phyloP scores from a whole-genome alignment of 2,888 invertebrate species.

The Tachina grossa region DNA sequence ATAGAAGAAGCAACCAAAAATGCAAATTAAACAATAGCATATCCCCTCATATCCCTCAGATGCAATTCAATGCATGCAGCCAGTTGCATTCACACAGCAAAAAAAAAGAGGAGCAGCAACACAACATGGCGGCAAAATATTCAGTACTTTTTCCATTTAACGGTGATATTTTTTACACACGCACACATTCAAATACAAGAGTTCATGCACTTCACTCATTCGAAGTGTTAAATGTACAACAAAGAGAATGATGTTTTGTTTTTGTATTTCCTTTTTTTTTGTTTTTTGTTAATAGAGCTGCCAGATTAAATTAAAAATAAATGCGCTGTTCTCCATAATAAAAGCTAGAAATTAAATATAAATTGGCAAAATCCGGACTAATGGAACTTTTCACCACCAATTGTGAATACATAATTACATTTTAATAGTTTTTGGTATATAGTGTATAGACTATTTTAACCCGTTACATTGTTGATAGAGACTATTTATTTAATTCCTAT shows the following conservation, averaged over 20 bases:
- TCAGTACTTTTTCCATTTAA: constrained; percentile 45
- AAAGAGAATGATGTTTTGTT: background rate
- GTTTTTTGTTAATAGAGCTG: background rate
- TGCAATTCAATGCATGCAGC: constrained; percentile 14
- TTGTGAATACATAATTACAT: too few species aligned
- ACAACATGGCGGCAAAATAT: constrained; percentile 47
- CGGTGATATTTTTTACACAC: background rate
- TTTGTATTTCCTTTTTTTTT: background rate
- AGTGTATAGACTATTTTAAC: too few species aligned
- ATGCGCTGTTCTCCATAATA: too few species aligned
- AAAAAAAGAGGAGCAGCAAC: background rate
- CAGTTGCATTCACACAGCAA: background rate
- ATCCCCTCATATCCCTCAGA: background rate
- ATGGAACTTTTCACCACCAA: too few species aligned
- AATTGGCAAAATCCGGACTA: too few species aligned
- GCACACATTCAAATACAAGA: background rate
- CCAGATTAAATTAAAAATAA: too few species aligned
- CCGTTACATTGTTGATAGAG: too few species aligned
- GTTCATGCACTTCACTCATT: background rate
- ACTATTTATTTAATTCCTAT: too few species aligned
- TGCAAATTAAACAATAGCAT: constrained; percentile 46
- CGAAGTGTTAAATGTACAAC: background rate
- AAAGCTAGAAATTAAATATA: too few species aligned
- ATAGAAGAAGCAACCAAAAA: constrained; percentile 16
- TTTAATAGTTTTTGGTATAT: too few species aligned